These are phyloP conservation scores for Pelochelys cantorii DNA, from an alignment of 2,797 vertebrate genomes.

Conservation along the genomic window DNA sequence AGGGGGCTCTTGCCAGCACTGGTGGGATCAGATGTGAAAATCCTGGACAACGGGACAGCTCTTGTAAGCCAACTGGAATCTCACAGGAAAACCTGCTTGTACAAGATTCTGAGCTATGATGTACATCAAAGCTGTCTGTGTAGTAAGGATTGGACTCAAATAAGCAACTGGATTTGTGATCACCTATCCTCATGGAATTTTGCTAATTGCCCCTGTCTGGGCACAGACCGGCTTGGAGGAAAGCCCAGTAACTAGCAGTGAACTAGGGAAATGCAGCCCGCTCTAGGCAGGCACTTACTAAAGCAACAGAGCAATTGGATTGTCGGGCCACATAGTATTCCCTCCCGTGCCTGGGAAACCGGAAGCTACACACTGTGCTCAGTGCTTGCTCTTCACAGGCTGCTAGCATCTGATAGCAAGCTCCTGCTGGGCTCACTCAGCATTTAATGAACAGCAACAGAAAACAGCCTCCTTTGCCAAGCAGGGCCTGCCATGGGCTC, in stretches of 20 bases:
- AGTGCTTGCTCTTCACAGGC: accelerated
- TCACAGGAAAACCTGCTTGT: conserved; percentile 14
- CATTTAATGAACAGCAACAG: conserved; percentile 20
- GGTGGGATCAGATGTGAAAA: neutral
- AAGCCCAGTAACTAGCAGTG: neutral
- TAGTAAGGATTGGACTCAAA: neutral
- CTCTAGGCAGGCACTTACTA: accelerated
- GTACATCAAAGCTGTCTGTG: neutral
- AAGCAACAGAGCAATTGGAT: neutral
- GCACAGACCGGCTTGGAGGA: conserved; percentile 21
- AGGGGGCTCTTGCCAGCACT: neutral
- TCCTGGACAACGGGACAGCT: accelerated
- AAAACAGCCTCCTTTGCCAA: conserved; percentile 52
- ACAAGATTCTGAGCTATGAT: neutral
- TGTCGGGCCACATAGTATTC: neutral
- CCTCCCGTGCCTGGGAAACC: neutral
- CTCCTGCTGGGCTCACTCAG: neutral
- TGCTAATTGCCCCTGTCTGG: neutral
- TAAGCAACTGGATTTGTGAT: neutral
- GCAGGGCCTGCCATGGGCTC: conserved; percentile 62
- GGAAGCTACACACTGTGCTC: neutral
- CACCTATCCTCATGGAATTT: neutral
- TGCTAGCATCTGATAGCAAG: neutral
- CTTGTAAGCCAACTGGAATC: neutral
- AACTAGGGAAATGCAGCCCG: neutral